Evolutionary conservation across 2,113 vertebrate genomes (phyloP), one percentile per base, ranked within the genome.

Genomic region (Scalopus aquaticus): DNA sequence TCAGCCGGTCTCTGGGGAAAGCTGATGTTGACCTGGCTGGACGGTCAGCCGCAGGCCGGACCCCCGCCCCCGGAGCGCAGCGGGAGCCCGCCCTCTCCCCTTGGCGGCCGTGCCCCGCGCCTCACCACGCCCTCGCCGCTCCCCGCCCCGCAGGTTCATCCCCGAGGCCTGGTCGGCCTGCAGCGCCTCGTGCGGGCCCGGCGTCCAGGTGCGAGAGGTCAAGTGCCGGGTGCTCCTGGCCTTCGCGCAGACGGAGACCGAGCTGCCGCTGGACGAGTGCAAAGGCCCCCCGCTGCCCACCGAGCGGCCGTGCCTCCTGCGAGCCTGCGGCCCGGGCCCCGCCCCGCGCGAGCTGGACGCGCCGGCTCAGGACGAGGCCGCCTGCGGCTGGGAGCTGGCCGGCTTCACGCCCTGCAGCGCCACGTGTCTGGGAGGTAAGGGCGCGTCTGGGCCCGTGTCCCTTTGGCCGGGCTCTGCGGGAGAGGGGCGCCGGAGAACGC

Each of bases 191-290:
- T 99, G 99, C 58, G 99, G 99, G 19, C 97, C 49, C 0, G 99
- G 99, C 3, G 0, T 96, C 6, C 99, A 99, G 96, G 98, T 97
- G 10, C 98, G 99, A 0, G 97, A 97, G 0, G 98, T 99, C 70
- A 99, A 98, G 96, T 99, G 99, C 94, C 98, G 96, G 11, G 98
- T 99, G 46, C 98, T 99, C 6, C 99, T 99, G 1, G 96, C 98
- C 0, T 99, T 99, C 83, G 99, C 99, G 4, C 99, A 99, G 98
- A 98, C 99, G 0, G 99, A 99, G 92, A 98, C 99, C 0, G 99
- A 99, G 46, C 98, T 99, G 73, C 99, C 99, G 0, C 98, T 99
- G 54, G 99, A 99, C 69, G 99, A 99, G 88, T 99, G 99, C 32
- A 98, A 98, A 0, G 98, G 98, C 1, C 97, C 98, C 64, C 97